Base-by-base conservation (phyloP, 2,888 invertebrate species). In the Heliconius aoede region DNA sequence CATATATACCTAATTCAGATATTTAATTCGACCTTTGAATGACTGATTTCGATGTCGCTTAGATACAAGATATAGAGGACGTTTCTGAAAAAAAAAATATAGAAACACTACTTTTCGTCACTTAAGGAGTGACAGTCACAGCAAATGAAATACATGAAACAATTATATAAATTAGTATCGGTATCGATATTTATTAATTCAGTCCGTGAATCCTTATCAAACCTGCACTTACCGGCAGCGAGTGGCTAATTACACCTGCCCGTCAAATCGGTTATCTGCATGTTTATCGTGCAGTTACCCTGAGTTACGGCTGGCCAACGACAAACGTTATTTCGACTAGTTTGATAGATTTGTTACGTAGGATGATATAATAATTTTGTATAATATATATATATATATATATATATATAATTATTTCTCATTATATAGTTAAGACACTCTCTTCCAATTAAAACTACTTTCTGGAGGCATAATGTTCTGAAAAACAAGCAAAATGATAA, bases 161-260 rank as follows among this genome's bases (percentile, higher is more conserved):
- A 51, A 69, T 69, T 69, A 69, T 69, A n/a, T 55, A n/a, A 69
- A 55, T 60, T 26, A 62, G 46, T 67, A 36, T 58, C 26, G 40
- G 60, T 3, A 72, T 58, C 72, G 60, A 72, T 75, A 71, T 62
- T 71, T 65, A 72, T 68, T 32, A 67, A 51, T 68, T 40, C 60
- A 76, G 36, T 62, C 65, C 64, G 26, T 61, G 67, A 76, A 84
- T 84, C 83, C 84, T 87, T 90, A 89, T 89, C 89, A 85, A 83
- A 83, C 84, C 83, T 87, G 87, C 89, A 88, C 90, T 90, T 88
- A 83, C 88, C 85, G 84, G 89, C 85, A 88, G 88, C 82, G 79
- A 81, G 81, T 84, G 85, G 87, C 89, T 94, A 93, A 93, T 92
- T 92, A 91, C 90, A 91, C 88, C 90, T 92, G 93, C 89, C 93